A percentile compares a stretch with the other conserved stretches of the same genome.
Evolutionary conservation across 1,140 invertebrate species (phyloP).

Genomic region (Plodia interpunctella): DNA sequence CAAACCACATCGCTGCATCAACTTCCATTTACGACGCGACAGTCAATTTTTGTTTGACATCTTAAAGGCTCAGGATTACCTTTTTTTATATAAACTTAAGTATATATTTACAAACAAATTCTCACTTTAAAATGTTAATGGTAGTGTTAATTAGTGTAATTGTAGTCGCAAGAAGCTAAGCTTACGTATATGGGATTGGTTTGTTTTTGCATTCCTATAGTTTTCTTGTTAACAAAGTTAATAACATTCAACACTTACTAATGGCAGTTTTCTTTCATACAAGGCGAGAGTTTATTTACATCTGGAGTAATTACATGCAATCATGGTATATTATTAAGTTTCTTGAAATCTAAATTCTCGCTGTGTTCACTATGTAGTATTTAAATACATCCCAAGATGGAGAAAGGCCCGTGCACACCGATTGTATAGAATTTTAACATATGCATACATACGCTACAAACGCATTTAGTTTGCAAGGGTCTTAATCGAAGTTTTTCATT

Average conservation of each 20-base stretch:
- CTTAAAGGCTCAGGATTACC: background rate
- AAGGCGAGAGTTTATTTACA: background rate
- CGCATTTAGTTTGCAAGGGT: too few relatives aligned
- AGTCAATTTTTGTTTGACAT: background rate
- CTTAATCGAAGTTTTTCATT: too few relatives aligned
- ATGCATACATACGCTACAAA: too few relatives aligned
- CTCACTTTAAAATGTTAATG: background rate
- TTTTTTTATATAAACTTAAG: background rate
- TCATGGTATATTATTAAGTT: background rate
- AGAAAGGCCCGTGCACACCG: too few relatives aligned
- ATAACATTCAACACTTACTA: constrained; percentile 2
- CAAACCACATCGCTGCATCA: constrained; percentile 20
- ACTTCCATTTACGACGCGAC: constrained; percentile 22
- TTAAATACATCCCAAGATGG: too few relatives aligned
- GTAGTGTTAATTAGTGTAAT: background rate
- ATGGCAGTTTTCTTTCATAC: background rate
- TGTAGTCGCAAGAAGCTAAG: background rate
- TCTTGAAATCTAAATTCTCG: background rate
- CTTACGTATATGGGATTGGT: background rate
- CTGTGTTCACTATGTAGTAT: too few relatives aligned
- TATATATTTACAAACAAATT: background rate
- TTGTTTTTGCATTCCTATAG: background rate
- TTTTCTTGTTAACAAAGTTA: too few relatives aligned
- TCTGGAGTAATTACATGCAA: background rate
- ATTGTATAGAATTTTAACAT: too few relatives aligned